phyloP scores from a whole-genome alignment of 2,113 vertebrate species.

The Phaethornis superciliosus region DNA sequence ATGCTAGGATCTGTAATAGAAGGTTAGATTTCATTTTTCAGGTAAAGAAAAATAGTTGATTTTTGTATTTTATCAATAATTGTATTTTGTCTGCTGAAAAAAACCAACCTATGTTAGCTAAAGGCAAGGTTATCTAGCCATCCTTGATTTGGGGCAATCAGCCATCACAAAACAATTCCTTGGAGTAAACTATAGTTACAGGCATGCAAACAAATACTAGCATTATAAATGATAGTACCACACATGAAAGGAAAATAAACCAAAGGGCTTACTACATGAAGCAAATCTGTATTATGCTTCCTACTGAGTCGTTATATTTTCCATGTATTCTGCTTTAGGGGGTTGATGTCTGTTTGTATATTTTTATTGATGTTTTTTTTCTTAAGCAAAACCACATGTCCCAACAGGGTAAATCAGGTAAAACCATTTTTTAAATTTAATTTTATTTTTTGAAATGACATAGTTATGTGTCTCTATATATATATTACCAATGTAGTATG shows the following conservation, averaged over 20 bases:
- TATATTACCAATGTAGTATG: not conserved
- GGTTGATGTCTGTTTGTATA: not conserved
- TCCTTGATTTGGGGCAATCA: slow-evolving; percentile 70
- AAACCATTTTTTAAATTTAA: not conserved
- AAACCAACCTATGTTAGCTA: slow-evolving; percentile 38
- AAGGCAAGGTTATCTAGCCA: slow-evolving; percentile 64
- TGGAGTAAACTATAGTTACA: slow-evolving; percentile 66
- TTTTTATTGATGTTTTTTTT: not conserved
- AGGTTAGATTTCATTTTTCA: slow-evolving; percentile 7
- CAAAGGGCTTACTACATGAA: slow-evolving; percentile 52
- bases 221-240: slow-evolving; percentile 66
- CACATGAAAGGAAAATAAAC: slow-evolving; percentile 55
- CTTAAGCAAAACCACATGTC: not conserved
- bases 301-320: slow-evolving; percentile 34
- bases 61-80: slow-evolving; percentile 37
- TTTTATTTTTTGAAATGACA: not conserved
- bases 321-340: not conserved
- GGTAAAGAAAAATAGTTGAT: slow-evolving; percentile 29
- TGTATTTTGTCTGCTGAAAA: slow-evolving; percentile 36
- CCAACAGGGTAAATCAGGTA: not conserved
- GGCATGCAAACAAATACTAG: slow-evolving; percentile 59
- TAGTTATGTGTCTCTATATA: not conserved
- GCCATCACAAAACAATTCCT: slow-evolving; percentile 70
- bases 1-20: slow-evolving; percentile 11
- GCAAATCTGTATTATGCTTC: slow-evolving; percentile 39